A percentile compares a stretch with the other conserved stretches of the same genome.
Conservation (phyloP, 2,888 invertebrate species). For the Aplocera efformata region DNA sequence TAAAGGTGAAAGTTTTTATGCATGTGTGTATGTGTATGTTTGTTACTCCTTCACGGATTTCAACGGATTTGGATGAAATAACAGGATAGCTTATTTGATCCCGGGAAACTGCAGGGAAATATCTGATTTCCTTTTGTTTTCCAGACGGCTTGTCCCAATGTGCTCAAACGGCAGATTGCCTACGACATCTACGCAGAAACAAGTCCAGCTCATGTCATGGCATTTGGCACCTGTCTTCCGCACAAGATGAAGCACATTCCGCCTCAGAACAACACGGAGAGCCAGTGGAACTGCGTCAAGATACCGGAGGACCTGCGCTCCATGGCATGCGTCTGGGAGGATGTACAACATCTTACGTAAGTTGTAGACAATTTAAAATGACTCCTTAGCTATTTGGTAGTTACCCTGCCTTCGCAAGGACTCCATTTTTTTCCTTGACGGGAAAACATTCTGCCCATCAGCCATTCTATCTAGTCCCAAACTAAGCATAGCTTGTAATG, state of each 20-base stretch:
- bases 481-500: too few relatives aligned
- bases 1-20: too few relatives aligned
- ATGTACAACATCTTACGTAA: slow-evolving; percentile 81
- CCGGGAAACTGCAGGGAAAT: not conserved
- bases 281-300: slow-evolving; percentile 77
- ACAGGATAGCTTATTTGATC: not conserved
- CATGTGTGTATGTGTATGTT: too few relatives aligned
- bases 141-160: slow-evolving; percentile 68
- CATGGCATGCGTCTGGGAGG: slow-evolving; percentile 83
- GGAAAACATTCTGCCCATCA: too few relatives aligned
- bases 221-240: slow-evolving; percentile 78
- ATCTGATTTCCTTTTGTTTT: slow-evolving; percentile 9
- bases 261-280: slow-evolving; percentile 73
- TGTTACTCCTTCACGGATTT: too few relatives aligned
- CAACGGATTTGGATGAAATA: too few relatives aligned
- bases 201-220: slow-evolving; percentile 63
- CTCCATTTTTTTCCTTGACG: too few relatives aligned
- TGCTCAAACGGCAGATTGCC: slow-evolving; percentile 70
- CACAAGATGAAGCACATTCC: slow-evolving; percentile 72
- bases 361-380: too few relatives aligned
- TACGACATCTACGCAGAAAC: slow-evolving; percentile 74
- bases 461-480: too few relatives aligned
- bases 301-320: slow-evolving; percentile 79
- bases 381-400: not conserved
- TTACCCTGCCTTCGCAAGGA: too few relatives aligned